A percentile compares a stretch with the other conserved stretches of the same genome.
Conservation (phyloP, 2,113 vertebrate species). For the Ibidorhyncha struthersii region DNA sequence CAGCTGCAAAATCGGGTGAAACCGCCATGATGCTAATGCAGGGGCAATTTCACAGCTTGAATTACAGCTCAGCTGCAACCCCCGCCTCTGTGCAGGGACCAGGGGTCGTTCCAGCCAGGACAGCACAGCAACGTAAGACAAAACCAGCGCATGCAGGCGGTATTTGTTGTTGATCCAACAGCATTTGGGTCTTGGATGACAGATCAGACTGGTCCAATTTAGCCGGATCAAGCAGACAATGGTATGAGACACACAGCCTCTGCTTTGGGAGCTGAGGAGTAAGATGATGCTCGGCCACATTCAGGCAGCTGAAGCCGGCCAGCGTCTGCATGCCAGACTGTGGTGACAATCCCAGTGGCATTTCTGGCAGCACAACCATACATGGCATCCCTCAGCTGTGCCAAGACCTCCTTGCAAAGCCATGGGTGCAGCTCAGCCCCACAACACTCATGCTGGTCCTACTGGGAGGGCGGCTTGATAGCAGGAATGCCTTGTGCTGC, state of each 20-base stretch:
- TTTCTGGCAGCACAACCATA: background rate
- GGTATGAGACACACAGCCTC: fast-evolving
- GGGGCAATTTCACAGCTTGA: background rate
- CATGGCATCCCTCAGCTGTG: background rate
- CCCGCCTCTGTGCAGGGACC: background rate
- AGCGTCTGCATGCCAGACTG: background rate
- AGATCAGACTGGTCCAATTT: background rate
- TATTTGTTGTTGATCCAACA: background rate
- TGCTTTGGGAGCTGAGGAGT: background rate
- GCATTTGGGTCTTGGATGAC: background rate
- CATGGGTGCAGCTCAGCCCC: fast-evolving
- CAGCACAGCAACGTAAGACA: fast-evolving
- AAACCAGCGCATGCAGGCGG: fast-evolving
- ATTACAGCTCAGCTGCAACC: background rate
- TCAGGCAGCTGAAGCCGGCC: background rate
- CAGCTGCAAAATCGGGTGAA: background rate
- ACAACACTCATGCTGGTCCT: background rate
- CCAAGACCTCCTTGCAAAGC: background rate
- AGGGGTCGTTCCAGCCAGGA: background rate
- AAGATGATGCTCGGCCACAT: background rate
- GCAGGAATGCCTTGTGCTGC: background rate
- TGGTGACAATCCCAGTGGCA: fast-evolving
- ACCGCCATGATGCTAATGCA: fast-evolving
- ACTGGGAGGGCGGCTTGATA: background rate
- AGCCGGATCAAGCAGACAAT: background rate